Evolutionary conservation across 2,888 invertebrate genomes (phyloP).

Genomic region (Tipula vernalis): DNA sequence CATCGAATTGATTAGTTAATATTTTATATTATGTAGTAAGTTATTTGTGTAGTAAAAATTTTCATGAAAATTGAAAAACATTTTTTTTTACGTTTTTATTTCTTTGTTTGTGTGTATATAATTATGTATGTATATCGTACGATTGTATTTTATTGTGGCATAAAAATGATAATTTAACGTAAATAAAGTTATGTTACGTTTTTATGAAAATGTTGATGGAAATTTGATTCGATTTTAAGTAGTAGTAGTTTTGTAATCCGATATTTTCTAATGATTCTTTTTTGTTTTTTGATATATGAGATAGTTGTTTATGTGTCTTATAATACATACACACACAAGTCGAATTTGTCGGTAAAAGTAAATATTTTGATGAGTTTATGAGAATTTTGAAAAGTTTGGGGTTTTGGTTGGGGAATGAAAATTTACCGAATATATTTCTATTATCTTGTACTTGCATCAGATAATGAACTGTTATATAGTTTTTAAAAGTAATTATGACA

Average conservation of each 20-base stretch:
- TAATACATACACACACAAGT: neutral
- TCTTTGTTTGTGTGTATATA: neutral
- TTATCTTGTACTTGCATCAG: neutral
- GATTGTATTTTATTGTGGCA: neutral
- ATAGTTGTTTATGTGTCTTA: neutral
- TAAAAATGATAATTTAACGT: neutral
- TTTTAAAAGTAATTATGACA: neutral
- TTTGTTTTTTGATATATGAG: neutral
- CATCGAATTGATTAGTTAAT: slow-evolving; percentile 4
- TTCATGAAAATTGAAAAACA: neutral
- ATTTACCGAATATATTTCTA: neutral
- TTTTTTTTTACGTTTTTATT: neutral
- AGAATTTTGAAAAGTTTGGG: neutral
- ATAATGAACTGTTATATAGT: neutral
- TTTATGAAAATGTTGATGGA: neutral
- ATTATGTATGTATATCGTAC: neutral
- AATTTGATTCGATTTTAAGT: slow-evolving; percentile 8
- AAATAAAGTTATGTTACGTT: neutral
- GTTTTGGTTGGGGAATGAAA: neutral
- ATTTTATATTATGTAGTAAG: neutral
- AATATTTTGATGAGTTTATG: neutral
- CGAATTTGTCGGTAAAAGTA: neutral
- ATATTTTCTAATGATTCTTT: neutral
- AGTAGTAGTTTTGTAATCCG: slow-evolving; percentile 6
- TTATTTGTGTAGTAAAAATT: neutral